phyloP scores from a whole-genome alignment of 2,797 vertebrate species.

The Adrianichthys oophorus region DNA sequence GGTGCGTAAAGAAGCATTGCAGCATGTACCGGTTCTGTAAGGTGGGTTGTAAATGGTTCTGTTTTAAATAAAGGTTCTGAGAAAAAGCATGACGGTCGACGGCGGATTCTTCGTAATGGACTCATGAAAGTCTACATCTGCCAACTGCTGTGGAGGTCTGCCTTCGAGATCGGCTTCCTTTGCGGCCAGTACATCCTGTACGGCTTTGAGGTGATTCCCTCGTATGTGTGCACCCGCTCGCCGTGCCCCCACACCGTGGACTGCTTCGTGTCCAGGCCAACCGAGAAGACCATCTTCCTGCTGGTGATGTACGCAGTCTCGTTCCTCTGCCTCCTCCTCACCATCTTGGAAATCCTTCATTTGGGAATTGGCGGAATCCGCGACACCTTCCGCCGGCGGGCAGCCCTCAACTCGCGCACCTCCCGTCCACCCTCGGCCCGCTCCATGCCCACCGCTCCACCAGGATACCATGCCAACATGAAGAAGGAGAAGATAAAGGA shows the following conservation, averaged over 20 bases:
- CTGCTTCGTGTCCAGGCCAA: constrained; percentile 90
- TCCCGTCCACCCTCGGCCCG: not conserved
- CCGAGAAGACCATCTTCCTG: constrained; percentile 90
- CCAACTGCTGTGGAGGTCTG: constrained; percentile 82
- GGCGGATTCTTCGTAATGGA: constrained; percentile 85
- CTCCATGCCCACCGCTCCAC: constrained; percentile 71
- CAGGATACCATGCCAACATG: constrained; percentile 82
- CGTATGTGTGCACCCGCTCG: constrained; percentile 81
- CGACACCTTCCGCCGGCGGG: constrained; percentile 72
- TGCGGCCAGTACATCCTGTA: constrained; percentile 87
- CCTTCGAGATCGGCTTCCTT: constrained; percentile 84
- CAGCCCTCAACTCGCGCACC: not conserved
- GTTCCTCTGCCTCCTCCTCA: constrained; percentile 84
- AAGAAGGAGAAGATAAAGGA: constrained; percentile 79
- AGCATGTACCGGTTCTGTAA: not conserved
- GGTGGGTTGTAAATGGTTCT: not conserved
- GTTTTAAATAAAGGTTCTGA: constrained; percentile 16
- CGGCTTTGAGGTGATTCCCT: constrained; percentile 82
- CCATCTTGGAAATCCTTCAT: constrained; percentile 83
- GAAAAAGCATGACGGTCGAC: constrained; percentile 83
- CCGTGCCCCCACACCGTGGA: constrained; percentile 89
- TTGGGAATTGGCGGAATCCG: constrained; percentile 81
- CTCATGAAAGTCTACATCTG: constrained; percentile 88
- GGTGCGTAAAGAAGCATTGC: not conserved
- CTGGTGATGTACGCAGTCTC: constrained; percentile 88